Conservation (phyloP, 35 echinoderm and acorn worm genomes). For the Heliocidaris erythrogramma region DNA sequence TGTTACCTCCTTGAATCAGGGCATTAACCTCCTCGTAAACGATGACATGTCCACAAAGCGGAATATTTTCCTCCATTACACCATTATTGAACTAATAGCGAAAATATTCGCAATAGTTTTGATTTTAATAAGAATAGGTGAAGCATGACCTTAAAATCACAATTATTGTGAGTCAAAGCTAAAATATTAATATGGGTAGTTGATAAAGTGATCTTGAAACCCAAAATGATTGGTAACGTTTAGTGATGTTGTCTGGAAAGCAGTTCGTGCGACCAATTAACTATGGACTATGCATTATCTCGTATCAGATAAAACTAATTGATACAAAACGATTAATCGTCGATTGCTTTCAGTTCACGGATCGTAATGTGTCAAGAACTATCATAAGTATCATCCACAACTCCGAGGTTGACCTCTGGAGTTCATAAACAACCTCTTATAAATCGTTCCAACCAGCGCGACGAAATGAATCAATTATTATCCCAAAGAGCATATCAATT, state of each 20-base stretch:
- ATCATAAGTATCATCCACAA: slow-evolving; percentile 19
- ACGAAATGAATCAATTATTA: slow-evolving; percentile 18
- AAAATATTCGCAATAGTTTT: background rate
- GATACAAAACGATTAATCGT: slow-evolving; percentile 12
- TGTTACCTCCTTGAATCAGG: background rate
- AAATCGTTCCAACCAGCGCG: background rate
- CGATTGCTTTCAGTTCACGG: background rate
- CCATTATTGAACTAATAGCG: background rate
- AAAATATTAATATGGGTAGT: background rate
- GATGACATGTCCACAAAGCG: background rate
- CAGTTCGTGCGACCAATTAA: background rate
- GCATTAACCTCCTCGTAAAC: background rate
- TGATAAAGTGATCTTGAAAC: slow-evolving; percentile 3
- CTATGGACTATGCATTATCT: background rate
- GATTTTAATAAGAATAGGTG: background rate
- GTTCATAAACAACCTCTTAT: slow-evolving; percentile 30
- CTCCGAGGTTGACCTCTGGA: background rate
- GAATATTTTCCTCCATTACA: background rate
- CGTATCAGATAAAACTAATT: slow-evolving; percentile 7
- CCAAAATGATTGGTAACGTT: background rate
- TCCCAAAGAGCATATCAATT: slow-evolving; percentile 19
- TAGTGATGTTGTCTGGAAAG: background rate
- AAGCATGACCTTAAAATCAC: background rate
- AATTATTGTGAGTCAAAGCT: background rate
- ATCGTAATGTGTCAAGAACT: slow-evolving; percentile 7